phyloP scores from a whole-genome alignment of 2,797 vertebrate genomes.

The Scleropages formosus region DNA sequence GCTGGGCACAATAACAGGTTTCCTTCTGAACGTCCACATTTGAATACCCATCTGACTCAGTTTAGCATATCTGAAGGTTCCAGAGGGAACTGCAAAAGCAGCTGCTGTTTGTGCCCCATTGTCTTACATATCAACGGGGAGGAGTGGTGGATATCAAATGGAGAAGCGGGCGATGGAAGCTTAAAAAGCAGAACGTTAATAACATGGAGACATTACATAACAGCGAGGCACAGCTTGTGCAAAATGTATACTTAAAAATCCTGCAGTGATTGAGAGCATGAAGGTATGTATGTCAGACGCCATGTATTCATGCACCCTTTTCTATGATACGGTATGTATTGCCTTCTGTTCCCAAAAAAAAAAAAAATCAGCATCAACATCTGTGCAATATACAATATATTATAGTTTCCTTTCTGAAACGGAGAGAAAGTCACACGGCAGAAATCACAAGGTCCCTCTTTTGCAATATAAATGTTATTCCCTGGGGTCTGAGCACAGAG shows the following conservation, averaged over 20 bases:
- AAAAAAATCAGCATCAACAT: not conserved
- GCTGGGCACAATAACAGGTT: not conserved
- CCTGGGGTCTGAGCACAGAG: slow-evolving; percentile 34
- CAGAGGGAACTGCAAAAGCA: not conserved
- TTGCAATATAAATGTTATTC: slow-evolving; percentile 33
- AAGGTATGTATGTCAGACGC: not conserved
- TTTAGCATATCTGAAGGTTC: slow-evolving; percentile 5
- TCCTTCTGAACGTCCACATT: no score
- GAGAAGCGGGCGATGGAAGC: not conserved
- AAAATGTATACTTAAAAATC: slow-evolving; percentile 2
- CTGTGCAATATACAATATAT: not conserved
- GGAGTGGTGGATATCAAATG: not conserved
- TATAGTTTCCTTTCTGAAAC: not conserved
- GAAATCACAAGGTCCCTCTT: not conserved
- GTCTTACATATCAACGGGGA: not conserved
- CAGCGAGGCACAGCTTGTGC: not conserved
- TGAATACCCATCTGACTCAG: not conserved
- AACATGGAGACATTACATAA: slow-evolving; percentile 3
- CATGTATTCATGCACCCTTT: not conserved
- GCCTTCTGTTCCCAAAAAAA: not conserved
- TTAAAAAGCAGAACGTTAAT: not conserved
- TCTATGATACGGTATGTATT: no score
- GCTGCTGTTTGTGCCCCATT: not conserved
- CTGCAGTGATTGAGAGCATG: not conserved
- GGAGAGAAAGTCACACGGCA: not conserved